phyloP scores from a whole-genome alignment of 2,797 vertebrate genomes.

The Octomys mimax region DNA sequence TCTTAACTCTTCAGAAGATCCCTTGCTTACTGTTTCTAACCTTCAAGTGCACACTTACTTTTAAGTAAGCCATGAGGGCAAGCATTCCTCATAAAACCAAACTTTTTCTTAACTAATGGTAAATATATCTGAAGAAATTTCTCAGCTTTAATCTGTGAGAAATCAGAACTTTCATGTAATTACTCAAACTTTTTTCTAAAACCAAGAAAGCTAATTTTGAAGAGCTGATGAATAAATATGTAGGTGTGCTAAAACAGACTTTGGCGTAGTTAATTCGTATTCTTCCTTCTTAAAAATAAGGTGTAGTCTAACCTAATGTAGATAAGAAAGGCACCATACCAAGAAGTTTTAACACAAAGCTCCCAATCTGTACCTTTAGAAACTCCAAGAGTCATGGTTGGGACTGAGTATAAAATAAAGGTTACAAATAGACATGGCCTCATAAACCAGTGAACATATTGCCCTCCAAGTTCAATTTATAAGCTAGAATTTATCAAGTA shows the following conservation, averaged over 20 bases:
- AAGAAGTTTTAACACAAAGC: background rate
- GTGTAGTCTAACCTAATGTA: background rate
- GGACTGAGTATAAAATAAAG: background rate
- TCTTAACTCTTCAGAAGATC: background rate
- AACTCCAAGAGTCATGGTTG: background rate
- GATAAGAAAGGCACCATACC: background rate
- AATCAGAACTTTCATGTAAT: background rate
- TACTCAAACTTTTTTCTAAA: constrained; percentile 39
- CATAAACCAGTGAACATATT: background rate
- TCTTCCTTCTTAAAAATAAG: constrained; percentile 36
- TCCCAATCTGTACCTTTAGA: background rate
- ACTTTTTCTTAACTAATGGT: background rate
- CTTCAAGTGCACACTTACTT: background rate
- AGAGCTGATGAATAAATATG: background rate
- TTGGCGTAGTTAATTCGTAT: background rate
- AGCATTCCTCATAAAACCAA: constrained; percentile 16
- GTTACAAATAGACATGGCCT: background rate
- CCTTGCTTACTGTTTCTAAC: no score
- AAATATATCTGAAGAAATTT: constrained; percentile 15
- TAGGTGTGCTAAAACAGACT: constrained; percentile 21
- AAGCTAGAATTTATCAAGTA: constrained; percentile 19
- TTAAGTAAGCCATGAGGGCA: background rate
- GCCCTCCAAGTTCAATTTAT: background rate
- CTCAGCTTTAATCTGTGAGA: background rate
- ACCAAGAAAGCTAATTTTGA: constrained; percentile 37